Percentiles rank a stretch among this genome's conserved stretches.
phyloP scores from a whole-genome alignment of 2,888 invertebrate species.

The Gari tellinella region DNA sequence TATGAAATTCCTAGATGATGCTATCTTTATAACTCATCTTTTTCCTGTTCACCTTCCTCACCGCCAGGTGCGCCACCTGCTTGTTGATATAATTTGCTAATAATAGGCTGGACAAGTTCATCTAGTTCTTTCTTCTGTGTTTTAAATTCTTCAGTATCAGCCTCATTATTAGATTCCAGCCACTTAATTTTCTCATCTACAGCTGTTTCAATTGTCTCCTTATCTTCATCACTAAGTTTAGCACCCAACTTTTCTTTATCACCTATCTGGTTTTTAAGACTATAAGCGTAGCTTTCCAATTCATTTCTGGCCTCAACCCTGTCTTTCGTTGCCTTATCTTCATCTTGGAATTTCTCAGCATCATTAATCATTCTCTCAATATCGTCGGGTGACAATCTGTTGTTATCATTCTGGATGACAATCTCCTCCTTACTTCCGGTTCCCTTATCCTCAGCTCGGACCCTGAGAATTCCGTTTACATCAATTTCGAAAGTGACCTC shows the following conservation, averaged over 20 bases:
- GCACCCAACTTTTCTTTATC: constrained; percentile 99
- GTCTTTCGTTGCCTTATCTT: constrained; percentile 94
- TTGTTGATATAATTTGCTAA: constrained; percentile 96
- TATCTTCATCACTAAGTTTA: constrained; percentile 94
- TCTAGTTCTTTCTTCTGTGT: constrained; percentile 97
- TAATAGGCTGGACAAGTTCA: constrained; percentile 97
- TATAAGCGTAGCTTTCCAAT: constrained; percentile 96
- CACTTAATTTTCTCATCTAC: constrained; percentile 98
- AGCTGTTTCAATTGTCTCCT: constrained; percentile 95
- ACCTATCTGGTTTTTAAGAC: constrained; percentile 96
- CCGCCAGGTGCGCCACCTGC: constrained; percentile 85
- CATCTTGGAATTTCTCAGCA: constrained; percentile 99
- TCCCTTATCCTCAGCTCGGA: constrained; percentile 99
- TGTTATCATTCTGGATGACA: constrained; percentile 99
- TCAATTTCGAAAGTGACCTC: constrained; percentile 86
- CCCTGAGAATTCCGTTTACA: constrained; percentile 85
- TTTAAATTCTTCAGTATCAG: constrained; percentile 95
- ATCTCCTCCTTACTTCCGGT: constrained; percentile 99
- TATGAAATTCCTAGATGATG: background rate
- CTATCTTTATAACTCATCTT: constrained; percentile 54
- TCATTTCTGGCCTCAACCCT: constrained; percentile 98
- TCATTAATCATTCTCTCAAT: constrained; percentile 99
- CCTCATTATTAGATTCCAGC: constrained; percentile 97
- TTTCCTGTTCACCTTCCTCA: constrained; percentile 35
- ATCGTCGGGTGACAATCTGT: constrained; percentile 97